Conservation (phyloP, 2,797 vertebrate genomes). For the Cygnus olor region DNA sequence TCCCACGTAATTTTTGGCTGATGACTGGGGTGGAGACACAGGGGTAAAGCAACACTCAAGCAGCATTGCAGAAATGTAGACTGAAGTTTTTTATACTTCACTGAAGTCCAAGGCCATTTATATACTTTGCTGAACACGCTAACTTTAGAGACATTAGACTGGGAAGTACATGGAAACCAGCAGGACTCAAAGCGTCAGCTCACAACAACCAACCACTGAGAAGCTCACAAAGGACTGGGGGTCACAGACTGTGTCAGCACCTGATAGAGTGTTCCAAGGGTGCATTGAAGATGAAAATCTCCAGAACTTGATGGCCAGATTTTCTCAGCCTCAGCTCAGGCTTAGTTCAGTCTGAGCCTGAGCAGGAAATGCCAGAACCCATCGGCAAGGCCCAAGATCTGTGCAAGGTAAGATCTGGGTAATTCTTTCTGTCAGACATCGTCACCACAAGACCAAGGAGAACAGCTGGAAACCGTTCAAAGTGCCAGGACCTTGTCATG, state of each 20-base stretch:
- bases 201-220: background rate
- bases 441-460: background rate
- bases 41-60: fast-evolving
- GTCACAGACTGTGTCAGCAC: background rate
- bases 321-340: background rate
- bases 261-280: background rate
- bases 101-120: background rate
- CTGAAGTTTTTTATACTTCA: background rate
- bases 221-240: background rate
- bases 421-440: background rate
- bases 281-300: background rate
- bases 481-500: background rate
- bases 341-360: background rate
- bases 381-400: background rate
- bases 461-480: background rate
- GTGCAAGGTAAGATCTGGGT: background rate
- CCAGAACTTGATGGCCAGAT: background rate
- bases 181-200: background rate
- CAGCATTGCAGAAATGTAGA: background rate
- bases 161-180: background rate
- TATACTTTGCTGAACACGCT: background rate
- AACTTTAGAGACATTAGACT: background rate
- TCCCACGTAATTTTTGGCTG: background rate
- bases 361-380: background rate
- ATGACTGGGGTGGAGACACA: background rate